A percentile compares a stretch with the other conserved stretches of the same genome.
Evolutionary conservation across 1,140 invertebrate species (phyloP).

Genomic region (Drosophila mauritiana): DNA sequence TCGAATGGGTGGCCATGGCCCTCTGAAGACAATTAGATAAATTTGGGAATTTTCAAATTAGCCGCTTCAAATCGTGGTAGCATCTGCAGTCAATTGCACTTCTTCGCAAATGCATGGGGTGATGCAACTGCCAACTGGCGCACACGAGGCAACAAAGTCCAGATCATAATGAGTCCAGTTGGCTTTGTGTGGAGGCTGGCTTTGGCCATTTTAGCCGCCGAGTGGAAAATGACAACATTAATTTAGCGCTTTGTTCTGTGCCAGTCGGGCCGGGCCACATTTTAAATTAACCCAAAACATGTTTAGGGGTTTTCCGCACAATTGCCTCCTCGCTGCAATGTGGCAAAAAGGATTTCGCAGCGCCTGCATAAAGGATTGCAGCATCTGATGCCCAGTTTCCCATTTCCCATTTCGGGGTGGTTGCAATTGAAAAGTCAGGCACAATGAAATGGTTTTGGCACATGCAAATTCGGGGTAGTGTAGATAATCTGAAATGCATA

Average conservation of each 20-base stretch:
- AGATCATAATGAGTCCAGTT: constrained; percentile 42
- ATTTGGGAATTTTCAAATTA: constrained; percentile 77
- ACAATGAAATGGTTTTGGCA: constrained; percentile 23
- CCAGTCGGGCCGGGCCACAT: constrained; percentile 65
- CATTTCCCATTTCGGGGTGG: constrained; percentile 22
- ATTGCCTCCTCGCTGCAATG: constrained; percentile 73
- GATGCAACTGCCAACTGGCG: constrained; percentile 34
- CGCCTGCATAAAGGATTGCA: constrained; percentile 54
- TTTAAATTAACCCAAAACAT: constrained; percentile 84
- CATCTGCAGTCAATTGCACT: constrained; percentile 79
- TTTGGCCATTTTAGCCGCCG: constrained; percentile 71
- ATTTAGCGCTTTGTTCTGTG: constrained; percentile 75
- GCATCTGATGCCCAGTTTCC: constrained; percentile 57
- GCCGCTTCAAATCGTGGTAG: constrained; percentile 66
- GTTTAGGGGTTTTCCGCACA: constrained; percentile 84
- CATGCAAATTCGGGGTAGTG: constrained; percentile 3
- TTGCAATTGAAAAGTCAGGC: constrained; percentile 28
- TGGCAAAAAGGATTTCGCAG: constrained; percentile 57
- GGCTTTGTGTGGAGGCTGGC: constrained; percentile 44
- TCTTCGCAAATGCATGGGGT: constrained; percentile 50
- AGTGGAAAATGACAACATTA: constrained; percentile 84
- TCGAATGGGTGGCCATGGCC: constrained; percentile 3
- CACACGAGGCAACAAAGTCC: constrained; percentile 14
- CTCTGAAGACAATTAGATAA: constrained; percentile 64
- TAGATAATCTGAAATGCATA: constrained; percentile 5